Percentiles rank a stretch among this genome's conserved stretches.
These are phyloP conservation scores for Drosophila kuntzei DNA, from an alignment of 2,888 invertebrate species.

Conservation along the genomic window DNA sequence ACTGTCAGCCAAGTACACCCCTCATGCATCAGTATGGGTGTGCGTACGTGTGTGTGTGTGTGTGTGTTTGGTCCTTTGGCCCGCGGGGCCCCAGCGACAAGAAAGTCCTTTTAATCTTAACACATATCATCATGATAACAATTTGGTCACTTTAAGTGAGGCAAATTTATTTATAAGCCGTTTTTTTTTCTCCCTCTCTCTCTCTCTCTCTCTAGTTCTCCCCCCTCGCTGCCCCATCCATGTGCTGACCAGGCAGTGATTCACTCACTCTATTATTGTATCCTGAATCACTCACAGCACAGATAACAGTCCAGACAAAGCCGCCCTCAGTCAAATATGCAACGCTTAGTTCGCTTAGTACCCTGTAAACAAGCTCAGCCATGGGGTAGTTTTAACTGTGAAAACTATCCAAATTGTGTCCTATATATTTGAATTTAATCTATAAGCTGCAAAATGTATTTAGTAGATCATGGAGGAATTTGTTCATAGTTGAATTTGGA, in stretches of 20 bases:
- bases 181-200: slow-evolving; percentile 58
- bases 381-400: neutral
- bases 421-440: neutral
- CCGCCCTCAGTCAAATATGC: slow-evolving; percentile 22
- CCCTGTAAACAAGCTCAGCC: slow-evolving; percentile 26
- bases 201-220: neutral
- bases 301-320: slow-evolving; percentile 36
- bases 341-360: slow-evolving; percentile 39
- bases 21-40: slow-evolving; percentile 6
- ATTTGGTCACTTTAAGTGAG: slow-evolving; percentile 85
- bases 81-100: slow-evolving; percentile 73
- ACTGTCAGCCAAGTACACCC: slow-evolving; percentile 52
- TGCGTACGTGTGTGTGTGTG: slow-evolving; percentile 11
- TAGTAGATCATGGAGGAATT: neutral
- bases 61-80: slow-evolving; percentile 42
- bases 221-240: neutral
- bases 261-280: slow-evolving; percentile 72
- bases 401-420: neutral
- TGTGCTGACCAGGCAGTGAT: slow-evolving; percentile 34
- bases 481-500: neutral
- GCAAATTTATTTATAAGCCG: slow-evolving; percentile 85
- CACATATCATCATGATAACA: slow-evolving; percentile 85
- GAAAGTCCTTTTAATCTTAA: slow-evolving; percentile 85
- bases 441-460: neutral
- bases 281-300: slow-evolving; percentile 50